Percentiles rank a stretch among this genome's conserved stretches.
Conservation (phyloP, 92 coral and sea anemone genomes). For the Phymanthus crucifer region DNA sequence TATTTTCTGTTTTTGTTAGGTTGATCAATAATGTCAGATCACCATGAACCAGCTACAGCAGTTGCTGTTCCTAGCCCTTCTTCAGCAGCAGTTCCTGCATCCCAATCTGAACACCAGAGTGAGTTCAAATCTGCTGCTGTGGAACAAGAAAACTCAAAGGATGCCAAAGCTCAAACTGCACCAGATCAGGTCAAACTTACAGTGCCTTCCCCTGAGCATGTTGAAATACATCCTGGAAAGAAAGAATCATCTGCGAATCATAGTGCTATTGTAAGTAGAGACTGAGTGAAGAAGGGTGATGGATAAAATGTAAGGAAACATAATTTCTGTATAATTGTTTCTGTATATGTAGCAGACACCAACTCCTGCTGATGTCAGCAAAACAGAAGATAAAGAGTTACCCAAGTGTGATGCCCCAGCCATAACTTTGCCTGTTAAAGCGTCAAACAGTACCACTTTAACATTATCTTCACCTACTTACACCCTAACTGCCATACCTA, state of each 20-base stretch:
- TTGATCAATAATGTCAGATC: conserved; percentile 19
- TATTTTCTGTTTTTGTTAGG: neutral
- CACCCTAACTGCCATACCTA: neutral
- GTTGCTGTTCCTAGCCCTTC: conserved; percentile 29
- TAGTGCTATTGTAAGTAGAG: neutral
- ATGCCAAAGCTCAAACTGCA: neutral
- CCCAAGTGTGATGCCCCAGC: neutral
- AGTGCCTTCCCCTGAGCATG: neutral
- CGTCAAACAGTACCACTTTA: neutral
- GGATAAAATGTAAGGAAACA: too few species aligned
- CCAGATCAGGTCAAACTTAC: neutral
- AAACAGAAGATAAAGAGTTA: neutral
- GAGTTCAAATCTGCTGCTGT: conserved; percentile 9
- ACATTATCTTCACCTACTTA: neutral
- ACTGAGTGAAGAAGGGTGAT: neutral
- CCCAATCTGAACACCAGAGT: conserved; percentile 11
- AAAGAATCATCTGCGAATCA: neutral
- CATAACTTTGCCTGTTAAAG: neutral
- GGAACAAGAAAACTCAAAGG: conserved; percentile 8
- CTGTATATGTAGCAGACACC: neutral
- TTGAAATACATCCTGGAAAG: neutral
- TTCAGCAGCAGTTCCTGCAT: conserved; percentile 20
- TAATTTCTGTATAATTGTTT: neutral
- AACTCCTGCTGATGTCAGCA: neutral
- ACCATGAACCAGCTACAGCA: conserved; percentile 24